phyloP scores from a whole-genome alignment of 37 sponge, comb jelly and placozoan species.

The Hormiphora californensis region DNA sequence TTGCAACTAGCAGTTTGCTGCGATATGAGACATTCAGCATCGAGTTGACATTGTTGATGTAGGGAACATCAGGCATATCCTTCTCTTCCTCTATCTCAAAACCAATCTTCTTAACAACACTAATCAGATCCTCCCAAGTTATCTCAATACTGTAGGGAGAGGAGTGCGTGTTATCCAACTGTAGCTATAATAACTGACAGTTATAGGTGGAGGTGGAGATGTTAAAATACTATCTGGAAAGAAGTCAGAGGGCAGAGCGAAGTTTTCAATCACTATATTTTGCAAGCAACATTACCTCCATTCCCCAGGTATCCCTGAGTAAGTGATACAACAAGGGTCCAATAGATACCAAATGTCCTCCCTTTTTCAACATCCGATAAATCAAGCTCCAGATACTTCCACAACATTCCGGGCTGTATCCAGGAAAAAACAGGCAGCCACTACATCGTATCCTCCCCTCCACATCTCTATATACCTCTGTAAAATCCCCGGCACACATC shows the following conservation, averaged over 20 bases:
- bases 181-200: too few relatives aligned
- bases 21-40: slow-evolving; percentile 79
- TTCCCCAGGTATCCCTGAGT: too few relatives aligned
- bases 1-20: slow-evolving; percentile 83
- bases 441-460: slow-evolving; percentile 22
- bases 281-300: too few relatives aligned
- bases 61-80: slow-evolving; percentile 42
- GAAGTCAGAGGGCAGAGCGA: too few relatives aligned
- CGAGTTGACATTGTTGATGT: slow-evolving; percentile 68
- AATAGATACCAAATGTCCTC: slow-evolving; percentile 79
- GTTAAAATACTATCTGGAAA: too few relatives aligned
- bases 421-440: slow-evolving; percentile 58
- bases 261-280: too few relatives aligned
- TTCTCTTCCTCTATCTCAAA: background rate
- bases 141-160: slow-evolving; percentile 36
- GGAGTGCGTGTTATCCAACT: too few relatives aligned
- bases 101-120: background rate
- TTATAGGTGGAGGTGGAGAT: too few relatives aligned
- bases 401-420: slow-evolving; percentile 96
- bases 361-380: slow-evolving; percentile 81
- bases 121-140: slow-evolving; percentile 8
- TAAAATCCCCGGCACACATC: slow-evolving; percentile 95
- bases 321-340: slow-evolving; percentile 38
- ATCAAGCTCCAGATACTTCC: too few relatives aligned
- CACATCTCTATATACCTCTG: slow-evolving; percentile 69